Percentiles rank a stretch among this genome's conserved stretches.
Conservation (phyloP, 1,140 invertebrate species). For the Apis laboriosa region DNA sequence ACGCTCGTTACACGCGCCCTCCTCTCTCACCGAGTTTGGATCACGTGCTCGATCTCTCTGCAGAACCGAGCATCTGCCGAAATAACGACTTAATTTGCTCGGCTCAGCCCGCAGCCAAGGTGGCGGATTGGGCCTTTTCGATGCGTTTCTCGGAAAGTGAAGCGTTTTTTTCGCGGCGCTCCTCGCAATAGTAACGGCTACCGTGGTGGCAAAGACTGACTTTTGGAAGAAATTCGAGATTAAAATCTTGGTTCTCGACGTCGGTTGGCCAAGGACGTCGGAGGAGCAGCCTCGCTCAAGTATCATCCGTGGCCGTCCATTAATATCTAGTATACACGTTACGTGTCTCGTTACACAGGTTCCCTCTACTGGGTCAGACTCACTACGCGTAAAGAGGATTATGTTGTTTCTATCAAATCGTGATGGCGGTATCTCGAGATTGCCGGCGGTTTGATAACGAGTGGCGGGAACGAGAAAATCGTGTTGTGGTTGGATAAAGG, state of each 20-base stretch:
- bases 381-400: not conserved
- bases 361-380: not conserved
- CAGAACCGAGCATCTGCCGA: slow-evolving; percentile 75
- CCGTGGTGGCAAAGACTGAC: not conserved
- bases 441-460: not conserved
- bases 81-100: slow-evolving; percentile 79
- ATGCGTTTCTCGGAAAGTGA: slow-evolving; percentile 52
- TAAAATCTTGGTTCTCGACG: slow-evolving; percentile 13
- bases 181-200: slow-evolving; percentile 11
- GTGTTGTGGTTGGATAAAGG: too few relatives aligned
- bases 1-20: slow-evolving; percentile 47
- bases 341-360: slow-evolving; percentile 17
- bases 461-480: not conserved
- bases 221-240: slow-evolving; percentile 44
- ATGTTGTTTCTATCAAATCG: slow-evolving; percentile 23
- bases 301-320: slow-evolving; percentile 12
- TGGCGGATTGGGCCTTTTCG: slow-evolving; percentile 37
- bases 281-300: not conserved
- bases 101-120: slow-evolving; percentile 57
- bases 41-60: slow-evolving; percentile 59
- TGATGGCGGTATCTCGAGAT: not conserved
- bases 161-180: slow-evolving; percentile 6
- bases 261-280: slow-evolving; percentile 20
- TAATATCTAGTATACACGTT: slow-evolving; percentile 11
- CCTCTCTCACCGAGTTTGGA: slow-evolving; percentile 20